A percentile compares a stretch with the other conserved stretches of the same genome.
These are phyloP conservation scores for Varecia variegata DNA, from an alignment of 2,797 vertebrate species.

Conservation along the genomic window DNA sequence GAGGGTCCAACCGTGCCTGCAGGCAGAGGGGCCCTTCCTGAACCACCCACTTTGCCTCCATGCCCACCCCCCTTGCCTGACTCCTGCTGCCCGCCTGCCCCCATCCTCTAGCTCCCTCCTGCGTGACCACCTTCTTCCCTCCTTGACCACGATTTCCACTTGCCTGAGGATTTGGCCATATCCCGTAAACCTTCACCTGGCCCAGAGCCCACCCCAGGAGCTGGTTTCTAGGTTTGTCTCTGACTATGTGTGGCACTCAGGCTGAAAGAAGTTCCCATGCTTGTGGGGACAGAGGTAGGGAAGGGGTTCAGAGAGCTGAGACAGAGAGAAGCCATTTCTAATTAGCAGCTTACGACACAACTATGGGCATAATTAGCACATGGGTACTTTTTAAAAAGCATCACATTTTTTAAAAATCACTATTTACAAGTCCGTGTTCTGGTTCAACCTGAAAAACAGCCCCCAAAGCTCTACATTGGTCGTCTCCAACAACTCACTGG, in stretches of 20 bases:
- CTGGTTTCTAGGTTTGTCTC: neutral
- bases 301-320: neutral
- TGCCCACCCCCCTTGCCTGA: neutral
- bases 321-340: neutral
- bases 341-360: neutral
- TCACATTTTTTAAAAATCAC: neutral
- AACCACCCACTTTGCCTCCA: neutral
- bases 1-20: neutral
- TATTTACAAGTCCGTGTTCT: neutral
- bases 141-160: neutral
- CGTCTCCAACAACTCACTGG: neutral
- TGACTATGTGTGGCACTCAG: neutral
- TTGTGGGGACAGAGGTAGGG: neutral
- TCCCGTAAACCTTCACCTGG: neutral
- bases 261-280: neutral
- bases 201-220: neutral
- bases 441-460: neutral
- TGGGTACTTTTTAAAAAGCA: neutral
- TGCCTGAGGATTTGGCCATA: neutral
- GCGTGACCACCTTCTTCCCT: neutral
- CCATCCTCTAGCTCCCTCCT: neutral
- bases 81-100: too few relatives aligned
- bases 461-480: neutral
- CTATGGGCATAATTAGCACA: neutral
- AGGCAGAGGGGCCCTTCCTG: neutral